phyloP scores from a whole-genome alignment of 2,888 invertebrate species.

The Sinhomidia bicolor region DNA sequence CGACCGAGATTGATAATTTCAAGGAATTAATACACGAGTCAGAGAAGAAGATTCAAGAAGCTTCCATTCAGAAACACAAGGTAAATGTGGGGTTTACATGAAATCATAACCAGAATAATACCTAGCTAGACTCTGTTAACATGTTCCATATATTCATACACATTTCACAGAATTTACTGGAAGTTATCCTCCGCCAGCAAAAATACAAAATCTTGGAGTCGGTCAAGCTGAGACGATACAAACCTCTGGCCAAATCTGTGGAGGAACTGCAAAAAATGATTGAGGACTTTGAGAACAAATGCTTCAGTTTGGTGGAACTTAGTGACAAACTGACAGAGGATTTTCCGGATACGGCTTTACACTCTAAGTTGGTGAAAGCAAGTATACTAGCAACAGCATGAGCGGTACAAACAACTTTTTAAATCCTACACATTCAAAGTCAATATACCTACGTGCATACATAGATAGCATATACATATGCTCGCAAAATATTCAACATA shows the following conservation, averaged over 20 bases:
- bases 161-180: constrained; percentile 85
- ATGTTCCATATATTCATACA: no score
- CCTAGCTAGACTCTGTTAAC: no score
- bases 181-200: constrained; percentile 87
- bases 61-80: constrained; percentile 82
- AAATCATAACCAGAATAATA: no score
- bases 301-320: constrained; percentile 76
- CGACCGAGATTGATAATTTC: constrained; percentile 81
- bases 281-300: constrained; percentile 81
- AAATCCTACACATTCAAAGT: background rate
- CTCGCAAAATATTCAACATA: background rate
- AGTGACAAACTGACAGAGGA: constrained; percentile 76
- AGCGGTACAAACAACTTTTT: background rate
- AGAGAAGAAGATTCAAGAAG: constrained; percentile 82
- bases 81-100: no score
- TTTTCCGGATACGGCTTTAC: constrained; percentile 75
- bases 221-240: constrained; percentile 82
- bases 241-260: constrained; percentile 82
- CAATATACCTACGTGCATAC: no score
- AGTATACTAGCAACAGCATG: constrained; percentile 74
- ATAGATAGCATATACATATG: background rate
- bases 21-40: constrained; percentile 81
- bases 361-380: constrained; percentile 78
- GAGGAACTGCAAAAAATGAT: constrained; percentile 84
- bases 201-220: constrained; percentile 85